Conservation (phyloP, 2,113 vertebrate genomes). For the Balaeniceps rex region DNA sequence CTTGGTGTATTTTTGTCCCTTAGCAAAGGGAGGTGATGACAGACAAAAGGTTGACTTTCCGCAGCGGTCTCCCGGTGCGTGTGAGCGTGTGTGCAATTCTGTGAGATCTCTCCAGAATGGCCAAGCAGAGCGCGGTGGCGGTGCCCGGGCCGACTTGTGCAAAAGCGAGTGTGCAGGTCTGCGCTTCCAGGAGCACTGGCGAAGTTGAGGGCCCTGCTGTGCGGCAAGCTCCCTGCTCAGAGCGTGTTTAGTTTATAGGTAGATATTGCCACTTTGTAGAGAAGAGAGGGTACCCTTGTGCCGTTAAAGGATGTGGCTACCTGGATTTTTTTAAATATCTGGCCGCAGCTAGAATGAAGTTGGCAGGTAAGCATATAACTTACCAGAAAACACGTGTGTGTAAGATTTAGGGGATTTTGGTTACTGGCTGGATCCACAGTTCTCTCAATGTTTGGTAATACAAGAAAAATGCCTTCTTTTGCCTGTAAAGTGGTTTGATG, state of each 20-base stretch:
- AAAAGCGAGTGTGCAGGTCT: fast-evolving
- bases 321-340: not conserved
- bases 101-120: not conserved
- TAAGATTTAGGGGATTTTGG: not conserved
- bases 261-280: not conserved
- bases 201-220: not conserved
- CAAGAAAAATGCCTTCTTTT: not conserved
- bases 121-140: not conserved
- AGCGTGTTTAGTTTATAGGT: not conserved
- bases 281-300: not conserved
- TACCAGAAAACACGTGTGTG: not conserved
- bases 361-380: not conserved
- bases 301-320: not conserved
- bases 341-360: not conserved
- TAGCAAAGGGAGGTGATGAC: not conserved
- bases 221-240: not conserved
- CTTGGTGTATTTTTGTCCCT: not conserved
- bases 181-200: not conserved
- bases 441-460: not conserved
- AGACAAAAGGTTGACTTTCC: not conserved
- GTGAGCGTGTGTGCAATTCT: not conserved
- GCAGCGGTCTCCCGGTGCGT: fast-evolving
- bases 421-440: not conserved
- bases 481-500: not conserved
- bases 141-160: fast-evolving